phyloP scores from a whole-genome alignment of 2,888 invertebrate species.

The Drosophila anomalata region DNA sequence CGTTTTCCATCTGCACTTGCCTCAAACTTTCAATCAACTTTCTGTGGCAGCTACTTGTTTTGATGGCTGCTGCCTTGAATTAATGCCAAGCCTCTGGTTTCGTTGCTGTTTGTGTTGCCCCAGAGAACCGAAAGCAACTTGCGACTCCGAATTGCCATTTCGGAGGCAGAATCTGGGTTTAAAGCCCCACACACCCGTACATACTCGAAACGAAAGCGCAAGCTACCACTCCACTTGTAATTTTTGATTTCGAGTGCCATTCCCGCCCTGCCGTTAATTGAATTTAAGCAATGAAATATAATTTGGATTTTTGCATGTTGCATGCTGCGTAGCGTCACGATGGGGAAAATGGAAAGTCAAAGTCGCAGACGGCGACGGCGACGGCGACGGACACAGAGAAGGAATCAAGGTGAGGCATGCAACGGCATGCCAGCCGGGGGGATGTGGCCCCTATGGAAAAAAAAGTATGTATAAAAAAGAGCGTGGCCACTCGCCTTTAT shows the following conservation, averaged over 20 bases:
- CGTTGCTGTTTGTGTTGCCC: constrained; percentile 17
- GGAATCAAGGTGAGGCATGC: constrained; percentile 44
- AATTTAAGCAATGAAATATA: constrained; percentile 75
- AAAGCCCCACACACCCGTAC: constrained; percentile 24
- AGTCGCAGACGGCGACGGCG: constrained; percentile 37
- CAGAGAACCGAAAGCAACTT: constrained; percentile 16
- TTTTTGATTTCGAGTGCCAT: constrained; percentile 40
- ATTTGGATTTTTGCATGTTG: constrained; percentile 75
- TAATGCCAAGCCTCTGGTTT: constrained; percentile 50
- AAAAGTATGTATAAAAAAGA: constrained; percentile 18
- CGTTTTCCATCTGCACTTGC: constrained; percentile 50
- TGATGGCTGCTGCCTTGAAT: constrained; percentile 35
- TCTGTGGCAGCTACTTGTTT: constrained; percentile 50
- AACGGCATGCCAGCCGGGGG: constrained; percentile 46
- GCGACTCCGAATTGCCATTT: not conserved
- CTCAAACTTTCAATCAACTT: constrained; percentile 73
- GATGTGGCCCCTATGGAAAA: constrained; percentile 14
- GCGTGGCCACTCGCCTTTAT: constrained; percentile 71
- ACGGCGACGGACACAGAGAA: constrained; percentile 39
- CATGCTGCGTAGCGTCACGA: constrained; percentile 52
- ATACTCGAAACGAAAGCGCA: constrained; percentile 54
- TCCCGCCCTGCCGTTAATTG: constrained; percentile 62
- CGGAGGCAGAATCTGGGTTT: constrained; percentile 10
- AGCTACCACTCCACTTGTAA: constrained; percentile 25
- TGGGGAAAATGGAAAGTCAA: constrained; percentile 17